Evolutionary conservation across 2,888 invertebrate genomes (phyloP), one percentile per base, ranked within the genome.

Genomic region (Campopleginae sp.): DNA sequence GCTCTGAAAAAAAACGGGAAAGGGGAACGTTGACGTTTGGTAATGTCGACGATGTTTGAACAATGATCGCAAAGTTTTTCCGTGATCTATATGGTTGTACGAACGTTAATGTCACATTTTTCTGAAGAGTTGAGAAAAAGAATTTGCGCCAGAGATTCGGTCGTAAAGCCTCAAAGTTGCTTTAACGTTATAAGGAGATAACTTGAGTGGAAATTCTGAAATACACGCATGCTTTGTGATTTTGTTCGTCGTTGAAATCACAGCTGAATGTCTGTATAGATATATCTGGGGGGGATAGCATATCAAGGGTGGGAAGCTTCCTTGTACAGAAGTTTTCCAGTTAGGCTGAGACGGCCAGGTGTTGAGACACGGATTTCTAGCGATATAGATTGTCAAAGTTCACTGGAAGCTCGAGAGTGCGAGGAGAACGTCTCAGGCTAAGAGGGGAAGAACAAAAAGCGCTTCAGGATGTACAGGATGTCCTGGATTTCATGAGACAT

Each of bases 321-420:
- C 65, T 63, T 63, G 78, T 78, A 78, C 54, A 66, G 66, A 89
- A 91, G 87, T 91, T 90, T 90, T 90, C 89, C 86, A 87, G 85
- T 74, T 61, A 72, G 54, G 65, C 33, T 54, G 86, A 87, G 86
- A 88, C 88, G 83, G 91, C 91, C 91, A 90, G 91, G 91, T 91
- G 91, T 90, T 88, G 89, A 89, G 89, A 92, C 92, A 92, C 89
- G 89, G 84, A 87, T 88, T 89, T 88, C 86, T 89, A 89, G 88
- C 89, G 89, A 89, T 90, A 91, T 91, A 91, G 90, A 91, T 91
- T 91, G 91, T 91, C 90, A 89, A 91, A 92, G 91, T 91, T 91
- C 87, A 82, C 66, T 42, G 38, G 48, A 61, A 19, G 12, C 31
- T 42, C 5, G 44, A 65, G 31, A 65, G 63, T 51, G 23, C 46